Evolutionary conservation across 2,113 vertebrate genomes (phyloP), one percentile per base, ranked within the genome.

Genomic region (Etheostoma cragini): DNA sequence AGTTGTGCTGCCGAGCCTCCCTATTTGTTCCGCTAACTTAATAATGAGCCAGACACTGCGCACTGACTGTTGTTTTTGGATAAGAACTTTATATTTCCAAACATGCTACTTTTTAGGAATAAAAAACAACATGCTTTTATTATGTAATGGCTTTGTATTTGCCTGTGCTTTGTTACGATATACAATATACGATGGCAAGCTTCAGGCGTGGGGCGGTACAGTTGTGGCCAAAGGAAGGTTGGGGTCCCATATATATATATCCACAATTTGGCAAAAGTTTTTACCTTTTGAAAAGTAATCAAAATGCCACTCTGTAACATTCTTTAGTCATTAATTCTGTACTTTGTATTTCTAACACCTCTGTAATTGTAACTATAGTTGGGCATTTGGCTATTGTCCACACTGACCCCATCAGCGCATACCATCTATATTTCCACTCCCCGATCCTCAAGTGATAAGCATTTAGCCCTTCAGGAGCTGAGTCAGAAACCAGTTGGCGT

Each of bases 101-200:
- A 85, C 52, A 76, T 52, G 15, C 64, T 42, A 72, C 87, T 88
- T 83, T 81, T 90, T 60, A 90, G 79, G 76, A 88, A 89, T 77
- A 58, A 67, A 72, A 77, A 82, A 67, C 74, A 79, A 33, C 60
- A 60, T 30, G 35, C 61, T 72, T 74, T 74, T 84, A 77, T 87
- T 72, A 68, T 66, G 56, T 30, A 33, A 42, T 75, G 26, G 26
- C 58, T 78, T 78, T 68, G 58, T 53, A 72, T 26, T 30, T 26
- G 26, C 1, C 35, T n/a, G 11, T 13, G 49, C 30, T 30, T 75
- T 19, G 6, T 82, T 71, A 60, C 1, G 26, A 68, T 75, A 78
- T 52, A 72, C n/a, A 86, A 76, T 26, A 58, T 52, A 72, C n/a
- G 83, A 76, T 26, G 58, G 52, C 60, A 57, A 45, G 30, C 35